phyloP scores from a whole-genome alignment of 2,888 invertebrate species.

The Scaptodrosophila latifasciaeformis region DNA sequence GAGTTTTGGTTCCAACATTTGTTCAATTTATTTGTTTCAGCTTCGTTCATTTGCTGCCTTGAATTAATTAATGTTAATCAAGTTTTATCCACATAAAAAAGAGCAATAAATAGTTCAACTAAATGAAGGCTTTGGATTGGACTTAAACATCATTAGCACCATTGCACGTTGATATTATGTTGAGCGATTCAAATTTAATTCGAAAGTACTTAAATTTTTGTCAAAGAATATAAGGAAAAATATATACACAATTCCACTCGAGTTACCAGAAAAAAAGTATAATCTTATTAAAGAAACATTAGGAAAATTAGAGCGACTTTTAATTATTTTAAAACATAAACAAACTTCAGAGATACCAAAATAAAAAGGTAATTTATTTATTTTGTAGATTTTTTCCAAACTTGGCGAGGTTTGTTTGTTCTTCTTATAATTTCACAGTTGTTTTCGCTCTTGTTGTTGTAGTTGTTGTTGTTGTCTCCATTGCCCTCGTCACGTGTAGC shows the following conservation, averaged over 20 bases:
- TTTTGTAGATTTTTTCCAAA: no score
- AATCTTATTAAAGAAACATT: no score
- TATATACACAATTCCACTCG: no score
- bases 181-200: constrained; percentile 7
- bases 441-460: not conserved
- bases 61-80: constrained; percentile 67
- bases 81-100: constrained; percentile 52
- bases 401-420: no score
- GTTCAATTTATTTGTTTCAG: constrained; percentile 62
- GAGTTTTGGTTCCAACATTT: constrained; percentile 59
- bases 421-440: not conserved
- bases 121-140: no score
- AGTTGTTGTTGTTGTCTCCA: constrained; percentile 8
- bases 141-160: constrained; percentile 22
- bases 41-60: constrained; percentile 43
- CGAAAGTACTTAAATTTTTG: not conserved
- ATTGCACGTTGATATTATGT: not conserved
- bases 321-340: no score
- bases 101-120: no score
- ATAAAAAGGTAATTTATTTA: no score
- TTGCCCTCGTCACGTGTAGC: constrained; percentile 29
- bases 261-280: no score
- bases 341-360: no score
- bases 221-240: no score
- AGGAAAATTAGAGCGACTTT: no score